These are phyloP conservation scores for Castor canadensis DNA, from an alignment of 2,113 vertebrate species.

Conservation along the genomic window DNA sequence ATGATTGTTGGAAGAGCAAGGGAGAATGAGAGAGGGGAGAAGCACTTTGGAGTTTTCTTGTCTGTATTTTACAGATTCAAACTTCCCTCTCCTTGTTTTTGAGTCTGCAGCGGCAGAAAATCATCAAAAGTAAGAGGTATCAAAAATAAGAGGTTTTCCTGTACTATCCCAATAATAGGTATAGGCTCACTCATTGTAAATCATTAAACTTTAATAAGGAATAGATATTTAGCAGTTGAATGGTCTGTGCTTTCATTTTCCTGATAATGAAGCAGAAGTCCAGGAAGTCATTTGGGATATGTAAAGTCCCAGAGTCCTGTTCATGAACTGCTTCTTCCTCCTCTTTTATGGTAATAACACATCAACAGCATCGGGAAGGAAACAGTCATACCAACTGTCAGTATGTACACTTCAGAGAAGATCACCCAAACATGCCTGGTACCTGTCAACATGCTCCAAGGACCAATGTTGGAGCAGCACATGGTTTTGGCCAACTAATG, in stretches of 20 bases:
- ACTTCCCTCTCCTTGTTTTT: background rate
- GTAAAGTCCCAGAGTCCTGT: background rate
- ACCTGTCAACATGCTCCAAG: background rate
- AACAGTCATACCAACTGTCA: background rate
- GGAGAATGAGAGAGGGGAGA: too few species aligned
- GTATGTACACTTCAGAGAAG: background rate
- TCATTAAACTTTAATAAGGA: background rate
- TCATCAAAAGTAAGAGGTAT: background rate
- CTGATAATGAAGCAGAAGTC: background rate
- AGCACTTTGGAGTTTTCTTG: background rate
- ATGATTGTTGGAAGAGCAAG: background rate
- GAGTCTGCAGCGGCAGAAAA: background rate
- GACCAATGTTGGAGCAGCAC: background rate
- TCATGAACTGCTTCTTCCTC: rapidly evolving
- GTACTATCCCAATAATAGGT: too few species aligned
- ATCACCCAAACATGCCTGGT: background rate
- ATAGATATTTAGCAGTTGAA: too few species aligned
- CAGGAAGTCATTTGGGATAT: too few species aligned
- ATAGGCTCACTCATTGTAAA: background rate
- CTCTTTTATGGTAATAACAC: too few species aligned
- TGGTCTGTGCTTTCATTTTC: background rate
- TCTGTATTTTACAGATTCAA: background rate
- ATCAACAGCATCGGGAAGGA: background rate
- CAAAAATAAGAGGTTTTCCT: background rate
- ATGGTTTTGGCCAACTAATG: background rate